Percentiles rank a stretch among this genome's conserved stretches.
phyloP scores from a whole-genome alignment of 2,113 vertebrate genomes.

The Zosterops borbonicus region DNA sequence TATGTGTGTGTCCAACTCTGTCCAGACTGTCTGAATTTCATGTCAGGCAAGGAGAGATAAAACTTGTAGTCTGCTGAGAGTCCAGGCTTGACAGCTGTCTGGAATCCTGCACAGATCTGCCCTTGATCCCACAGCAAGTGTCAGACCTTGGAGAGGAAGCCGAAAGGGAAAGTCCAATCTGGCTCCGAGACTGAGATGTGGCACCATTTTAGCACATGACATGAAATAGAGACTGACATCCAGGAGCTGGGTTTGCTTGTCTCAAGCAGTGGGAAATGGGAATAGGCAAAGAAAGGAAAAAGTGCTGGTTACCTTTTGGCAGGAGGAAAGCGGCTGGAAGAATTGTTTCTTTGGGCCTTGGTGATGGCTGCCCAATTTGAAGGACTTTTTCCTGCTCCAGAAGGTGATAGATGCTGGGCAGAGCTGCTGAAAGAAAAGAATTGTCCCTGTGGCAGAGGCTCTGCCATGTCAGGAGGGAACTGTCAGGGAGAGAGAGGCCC shows the following conservation, averaged over 20 bases:
- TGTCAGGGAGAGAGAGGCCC: rapidly evolving
- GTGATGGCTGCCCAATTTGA: not conserved
- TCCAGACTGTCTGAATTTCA: not conserved
- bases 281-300: not conserved
- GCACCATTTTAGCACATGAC: not conserved
- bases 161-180: not conserved
- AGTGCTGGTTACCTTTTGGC: not conserved
- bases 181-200: rapidly evolving
- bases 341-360: not conserved
- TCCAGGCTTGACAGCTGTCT: not conserved
- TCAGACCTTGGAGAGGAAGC: not conserved
- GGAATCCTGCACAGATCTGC: not conserved
- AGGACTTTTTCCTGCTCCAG: not conserved
- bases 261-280: not conserved
- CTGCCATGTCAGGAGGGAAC: not conserved
- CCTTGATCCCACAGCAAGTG: not conserved
- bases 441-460: not conserved
- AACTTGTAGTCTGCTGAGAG: rapidly evolving
- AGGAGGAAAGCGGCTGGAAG: not conserved
- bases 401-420: not conserved
- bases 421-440: not conserved
- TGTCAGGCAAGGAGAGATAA: not conserved
- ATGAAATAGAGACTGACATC: not conserved
- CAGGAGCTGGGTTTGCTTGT: not conserved
- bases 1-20: not conserved